Evolutionary conservation across 2,888 invertebrate genomes (phyloP), one percentile per base, ranked within the genome.

Genomic region (Heteromyza rotundicornis): DNA sequence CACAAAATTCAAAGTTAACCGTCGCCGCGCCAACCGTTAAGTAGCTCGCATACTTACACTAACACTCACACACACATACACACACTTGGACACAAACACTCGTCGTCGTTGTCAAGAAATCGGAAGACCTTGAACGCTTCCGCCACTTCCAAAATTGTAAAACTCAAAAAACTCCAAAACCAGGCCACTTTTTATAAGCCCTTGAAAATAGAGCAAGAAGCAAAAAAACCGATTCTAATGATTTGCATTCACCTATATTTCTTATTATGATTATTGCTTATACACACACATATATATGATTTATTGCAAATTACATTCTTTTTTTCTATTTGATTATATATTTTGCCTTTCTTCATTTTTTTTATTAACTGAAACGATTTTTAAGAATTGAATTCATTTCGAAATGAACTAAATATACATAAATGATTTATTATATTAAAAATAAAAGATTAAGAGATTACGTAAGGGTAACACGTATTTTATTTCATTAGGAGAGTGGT

Each of bases 351-450:
- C 51, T 62, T 51, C 50, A 56, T 50, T 8, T 17, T 44, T 16
- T 50, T 55, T 64, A 60, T 63, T 59, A 61, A 60, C 55, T 59
- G 57, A 60, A 52, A 63, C 60, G 49, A 56, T 65, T 63, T 63
- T 63, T 58, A 65, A 54, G 61, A 53, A 62, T 60, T 63, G 44
- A 59, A 63, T 65, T 63, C 61, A 65, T 57, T 65, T 57, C 58
- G 59, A 57, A 55, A 62, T 61, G 40, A 63, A 59, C 40, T 62
- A 58, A 57, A 59, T 62, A 65, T 54, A 59, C 36, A 63, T 53
- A 57, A 50, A 62, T 54, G 62, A 58, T 62, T 55, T 55, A 63
- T 57, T 57, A 49, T 19, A 27, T 36, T 1, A n/a, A 16, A 40
- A 59, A 60, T 50, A 60, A 55, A 60, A 22, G n/a, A 60, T 55